Base-by-base conservation (phyloP, 2,888 invertebrate genomes). In the Liodrosophila aerea region DNA sequence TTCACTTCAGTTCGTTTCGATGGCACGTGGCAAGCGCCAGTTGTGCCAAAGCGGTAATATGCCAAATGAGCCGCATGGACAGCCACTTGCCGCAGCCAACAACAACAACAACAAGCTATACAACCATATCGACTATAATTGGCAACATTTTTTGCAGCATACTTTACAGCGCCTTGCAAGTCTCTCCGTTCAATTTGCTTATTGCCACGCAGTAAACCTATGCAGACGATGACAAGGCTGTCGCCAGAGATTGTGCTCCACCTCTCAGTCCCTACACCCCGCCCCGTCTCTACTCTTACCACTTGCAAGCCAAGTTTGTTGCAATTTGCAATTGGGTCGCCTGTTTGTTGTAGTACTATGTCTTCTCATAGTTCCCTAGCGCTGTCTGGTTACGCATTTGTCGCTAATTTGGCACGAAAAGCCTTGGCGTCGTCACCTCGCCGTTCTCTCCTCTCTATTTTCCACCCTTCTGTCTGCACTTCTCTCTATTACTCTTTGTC, bases 241-340 rank as follows among this genome's bases (percentile, higher is more conserved):
- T 67, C 75, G 77, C 85, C 71, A 72, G 33, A 54, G 54, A 44
- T 53, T n/a, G 74, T 36, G 74, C 39, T 53, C 62, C 64, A 67
- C 61, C 66, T 76, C 39, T 3, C 59, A n/a, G n/a, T n/a, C n/a
- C n/a, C n/a, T n/a, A n/a, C n/a, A n/a, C n/a, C n/a, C n/a, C n/a
- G n/a, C n/a, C n/a, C n/a, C n/a, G 22, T 2, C 22, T 22, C 22
- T 5, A 5, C 5, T 22, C 3, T 22, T 22, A 22, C 22, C n/a
- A n/a, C n/a, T n/a, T n/a, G n/a, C n/a, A n/a, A 59, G 22, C 50
- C 58, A 73, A 73, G 63, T 80, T 83, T 76, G 73, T 70, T 74
- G 81, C 73, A 83, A 80, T 80, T 83, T 85, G 77, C 73, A 73
- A 85, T 83, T 76, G 85, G 72, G 71, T 77, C 80, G 83, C 11